Base-by-base conservation (phyloP, 2,113 vertebrate species). In the Coptodon bakossiorum region DNA sequence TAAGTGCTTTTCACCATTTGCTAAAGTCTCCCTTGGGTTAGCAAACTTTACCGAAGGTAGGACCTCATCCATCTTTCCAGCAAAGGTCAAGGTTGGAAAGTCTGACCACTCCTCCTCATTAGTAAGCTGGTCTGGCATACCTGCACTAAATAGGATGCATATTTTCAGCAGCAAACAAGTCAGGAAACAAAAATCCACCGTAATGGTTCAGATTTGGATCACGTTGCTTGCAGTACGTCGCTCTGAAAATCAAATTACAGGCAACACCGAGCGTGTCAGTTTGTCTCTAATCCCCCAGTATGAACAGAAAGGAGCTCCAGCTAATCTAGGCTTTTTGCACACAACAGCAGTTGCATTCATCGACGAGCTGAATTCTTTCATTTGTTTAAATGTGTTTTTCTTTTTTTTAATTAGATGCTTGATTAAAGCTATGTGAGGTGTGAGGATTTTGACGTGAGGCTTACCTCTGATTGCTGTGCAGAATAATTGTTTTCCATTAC, bases 351-450 rank as follows among this genome's bases (percentile, higher is more conserved):
- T 85, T 89, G 71, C 80, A 87, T 24, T 83, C 82, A 86, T 91
- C 79, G 87, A 34, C n/a, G 78, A 83, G 85, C 24, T 61, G 80
- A 61, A 80, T 83, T 87, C 80, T 90, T 89, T 92, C 85, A 92
- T 93, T 89, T 87, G 85, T 91, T 90, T 85, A 3, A 71, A 76
- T 82, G 87, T 66, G 82, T 81, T 31, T 36, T 31, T 66, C 45
- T 29, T 88, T 31, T 54, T 29, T 38, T 90, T 92, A 90, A 95
- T 96, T 92, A 93, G 80, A 85, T 85, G 89, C 85, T 90, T 94
- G 88, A 94, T 94, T 93, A 92, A 88, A 86, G n/a, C 87, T 68
- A 71, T 17, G 2, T 63, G 3, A 63, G 11, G 40, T 13, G 59
- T 71, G 66, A 27, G 81, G 40, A 10, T 73, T 86, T 88, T 6